Percentiles rank a stretch among this genome's conserved stretches.
These are phyloP conservation scores for Temnopleurus reevesii DNA, from an alignment of 53 echinoderm and acorn worm genomes.

Conservation along the genomic window DNA sequence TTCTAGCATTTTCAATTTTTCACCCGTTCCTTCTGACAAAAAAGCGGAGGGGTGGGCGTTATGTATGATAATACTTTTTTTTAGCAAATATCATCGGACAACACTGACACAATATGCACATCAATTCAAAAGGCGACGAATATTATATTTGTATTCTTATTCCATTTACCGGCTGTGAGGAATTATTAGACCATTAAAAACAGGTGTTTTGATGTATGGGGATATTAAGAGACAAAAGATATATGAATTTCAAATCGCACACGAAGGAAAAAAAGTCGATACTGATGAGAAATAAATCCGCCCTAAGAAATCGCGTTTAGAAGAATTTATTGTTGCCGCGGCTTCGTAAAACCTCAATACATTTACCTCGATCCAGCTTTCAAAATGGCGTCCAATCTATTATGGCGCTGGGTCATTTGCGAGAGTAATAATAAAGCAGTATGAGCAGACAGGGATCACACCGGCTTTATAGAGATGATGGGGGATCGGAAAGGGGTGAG, in stretches of 20 bases:
- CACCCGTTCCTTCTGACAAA: too few species aligned
- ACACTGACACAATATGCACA: too few species aligned
- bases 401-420: background rate
- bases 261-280: background rate
- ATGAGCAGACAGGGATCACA: background rate
- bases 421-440: background rate
- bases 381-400: background rate
- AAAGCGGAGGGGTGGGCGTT: too few species aligned
- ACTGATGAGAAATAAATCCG: too few species aligned
- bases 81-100: too few species aligned
- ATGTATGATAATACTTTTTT: too few species aligned
- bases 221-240: background rate
- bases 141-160: too few species aligned
- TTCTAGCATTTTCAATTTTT: too few species aligned
- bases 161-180: too few species aligned
- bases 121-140: too few species aligned
- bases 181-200: background rate
- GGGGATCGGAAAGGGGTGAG: background rate
- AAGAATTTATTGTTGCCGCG: background rate
- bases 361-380: background rate
- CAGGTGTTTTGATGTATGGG: background rate
- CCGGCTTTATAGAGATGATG: conserved; percentile 9
- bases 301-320: too few species aligned
- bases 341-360: background rate
- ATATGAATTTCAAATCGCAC: too few species aligned